Conservation (phyloP, 2,888 invertebrate genomes). For the Mythimna loreyi region DNA sequence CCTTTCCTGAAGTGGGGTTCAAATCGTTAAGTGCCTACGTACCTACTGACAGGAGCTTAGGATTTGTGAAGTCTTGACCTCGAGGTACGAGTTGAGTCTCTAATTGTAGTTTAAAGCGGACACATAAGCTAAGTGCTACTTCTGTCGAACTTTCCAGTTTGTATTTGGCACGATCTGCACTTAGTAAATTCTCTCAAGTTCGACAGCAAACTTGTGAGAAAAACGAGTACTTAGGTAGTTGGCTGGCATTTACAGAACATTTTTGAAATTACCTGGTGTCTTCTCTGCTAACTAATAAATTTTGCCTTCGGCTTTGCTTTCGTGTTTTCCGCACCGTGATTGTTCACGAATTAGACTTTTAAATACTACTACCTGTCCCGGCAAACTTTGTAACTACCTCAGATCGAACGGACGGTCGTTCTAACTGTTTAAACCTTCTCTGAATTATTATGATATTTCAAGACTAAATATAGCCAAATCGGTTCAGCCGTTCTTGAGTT, state of each 20-base stretch:
- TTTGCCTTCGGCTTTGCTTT: no score
- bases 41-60: conserved; percentile 36
- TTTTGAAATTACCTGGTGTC: not conserved
- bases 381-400: no score
- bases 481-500: no score
- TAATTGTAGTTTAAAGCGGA: conserved; percentile 47
- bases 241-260: not conserved
- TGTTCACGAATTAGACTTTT: no score
- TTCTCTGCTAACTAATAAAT: not conserved
- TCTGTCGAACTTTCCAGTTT: conserved; percentile 11
- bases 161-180: conserved; percentile 20
- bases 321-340: no score
- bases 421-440: no score
- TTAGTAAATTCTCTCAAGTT: conserved; percentile 13
- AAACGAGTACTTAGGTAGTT: conserved; percentile 2
- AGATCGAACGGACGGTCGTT: no score
- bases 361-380: no score
- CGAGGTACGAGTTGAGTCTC: conserved; percentile 35
- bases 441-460: no score
- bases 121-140: conserved; percentile 24
- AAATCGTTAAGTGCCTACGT: conserved; percentile 43
- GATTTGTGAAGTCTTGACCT: conserved; percentile 43
- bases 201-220: not conserved
- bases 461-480: no score
- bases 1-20: conserved; percentile 41